Evolutionary conservation across 2,113 vertebrate species (phyloP).

Genomic region (Lipophrys pholis): DNA sequence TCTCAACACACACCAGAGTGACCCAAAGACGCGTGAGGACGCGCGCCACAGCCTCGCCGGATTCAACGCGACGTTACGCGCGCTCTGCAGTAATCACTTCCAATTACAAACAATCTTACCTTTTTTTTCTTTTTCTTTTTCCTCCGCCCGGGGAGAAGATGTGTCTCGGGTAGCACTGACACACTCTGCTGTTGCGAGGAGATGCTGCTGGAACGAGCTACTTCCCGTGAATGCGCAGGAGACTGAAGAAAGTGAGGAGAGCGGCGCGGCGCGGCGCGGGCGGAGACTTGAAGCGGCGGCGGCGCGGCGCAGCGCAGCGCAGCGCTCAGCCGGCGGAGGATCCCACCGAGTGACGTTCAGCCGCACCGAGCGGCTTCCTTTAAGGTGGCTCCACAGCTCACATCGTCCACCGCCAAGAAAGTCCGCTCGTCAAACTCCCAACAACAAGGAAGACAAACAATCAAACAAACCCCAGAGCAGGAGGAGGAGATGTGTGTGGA

Average conservation of each 20-base stretch:
- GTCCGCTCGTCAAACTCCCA: too few species aligned
- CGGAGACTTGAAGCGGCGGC: conserved; percentile 58
- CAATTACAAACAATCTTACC: conserved; percentile 66
- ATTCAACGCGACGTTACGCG: neutral
- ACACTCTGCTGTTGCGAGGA: conserved; percentile 30
- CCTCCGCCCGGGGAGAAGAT: conserved; percentile 30
- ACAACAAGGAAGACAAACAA: too few species aligned
- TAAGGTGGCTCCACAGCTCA: conserved; percentile 60
- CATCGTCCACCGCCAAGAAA: conserved; percentile 1
- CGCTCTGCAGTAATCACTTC: conserved; percentile 28
- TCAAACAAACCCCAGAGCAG: too few species aligned
- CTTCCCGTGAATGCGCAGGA: conserved; percentile 47
- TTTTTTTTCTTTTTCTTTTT: conserved; percentile 13
- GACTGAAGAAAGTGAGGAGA: conserved; percentile 62
- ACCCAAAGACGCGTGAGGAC: conserved; percentile 18
- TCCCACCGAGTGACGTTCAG: conserved; percentile 51
- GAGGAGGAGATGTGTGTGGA: too few species aligned
- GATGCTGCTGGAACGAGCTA: conserved; percentile 39
- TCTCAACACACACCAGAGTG: conserved; percentile 22
- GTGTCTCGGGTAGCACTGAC: conserved; percentile 31
- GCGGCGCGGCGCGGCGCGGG: conserved; percentile 41
- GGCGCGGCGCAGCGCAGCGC: conserved; percentile 35
- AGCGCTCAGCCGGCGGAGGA: conserved; percentile 43
- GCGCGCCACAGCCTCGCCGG: conserved; percentile 8
- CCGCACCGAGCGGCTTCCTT: conserved; percentile 62